Percentiles rank a stretch among this genome's conserved stretches.
Evolutionary conservation across 2,888 invertebrate species (phyloP).

Genomic region (Acanthosepion esculentum): DNA sequence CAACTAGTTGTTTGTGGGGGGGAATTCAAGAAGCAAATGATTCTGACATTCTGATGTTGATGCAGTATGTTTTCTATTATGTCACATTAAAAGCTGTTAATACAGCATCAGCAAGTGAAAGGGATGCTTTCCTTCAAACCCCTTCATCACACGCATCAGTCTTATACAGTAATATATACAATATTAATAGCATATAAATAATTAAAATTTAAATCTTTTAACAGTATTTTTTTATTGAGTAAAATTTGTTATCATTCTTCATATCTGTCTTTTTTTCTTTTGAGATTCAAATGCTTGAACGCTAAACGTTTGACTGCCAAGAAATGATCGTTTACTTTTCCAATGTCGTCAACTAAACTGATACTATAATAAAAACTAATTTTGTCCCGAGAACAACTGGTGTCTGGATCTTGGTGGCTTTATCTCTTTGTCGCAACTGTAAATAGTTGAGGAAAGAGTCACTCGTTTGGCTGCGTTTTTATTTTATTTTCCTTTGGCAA

Average conservation of each 20-base stretch:
- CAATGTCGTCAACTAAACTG: too few relatives aligned
- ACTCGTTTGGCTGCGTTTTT: not conserved
- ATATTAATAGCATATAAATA: too few relatives aligned
- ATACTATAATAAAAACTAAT: not conserved
- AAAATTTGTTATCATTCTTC: not conserved
- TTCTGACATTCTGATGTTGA: not conserved
- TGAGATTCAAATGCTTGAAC: not conserved
- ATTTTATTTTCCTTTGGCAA: not conserved
- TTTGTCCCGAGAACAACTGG: not conserved
- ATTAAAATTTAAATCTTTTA: too few relatives aligned
- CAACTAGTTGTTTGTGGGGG: not conserved
- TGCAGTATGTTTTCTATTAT: not conserved
- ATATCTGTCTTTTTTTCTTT: not conserved
- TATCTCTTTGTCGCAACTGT: not conserved
- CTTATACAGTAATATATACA: too few relatives aligned
- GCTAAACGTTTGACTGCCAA: too few relatives aligned
- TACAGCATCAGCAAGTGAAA: too few relatives aligned
- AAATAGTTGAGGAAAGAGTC: not conserved
- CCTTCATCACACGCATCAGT: too few relatives aligned
- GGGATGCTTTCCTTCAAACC: too few relatives aligned
- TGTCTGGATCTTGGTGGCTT: not conserved
- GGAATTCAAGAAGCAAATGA: not conserved
- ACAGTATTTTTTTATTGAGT: not conserved
- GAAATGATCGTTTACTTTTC: too few relatives aligned
- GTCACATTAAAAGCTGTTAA: too few relatives aligned